Conservation (phyloP, 2,888 invertebrate genomes). For the Drosophila hamatofila region DNA sequence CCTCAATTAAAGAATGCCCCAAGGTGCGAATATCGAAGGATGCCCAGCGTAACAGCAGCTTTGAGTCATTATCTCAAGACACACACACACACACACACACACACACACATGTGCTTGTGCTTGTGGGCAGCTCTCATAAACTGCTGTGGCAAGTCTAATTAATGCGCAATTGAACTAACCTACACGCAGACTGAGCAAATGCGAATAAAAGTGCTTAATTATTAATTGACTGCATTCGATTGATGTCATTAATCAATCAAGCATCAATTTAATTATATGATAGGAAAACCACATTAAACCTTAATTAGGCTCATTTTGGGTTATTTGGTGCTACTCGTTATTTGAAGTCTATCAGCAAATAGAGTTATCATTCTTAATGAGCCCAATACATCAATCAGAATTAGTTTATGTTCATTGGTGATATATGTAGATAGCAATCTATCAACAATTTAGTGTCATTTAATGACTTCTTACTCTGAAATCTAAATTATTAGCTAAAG, state of each 20-base stretch:
- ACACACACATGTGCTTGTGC: background rate
- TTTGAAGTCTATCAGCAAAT: background rate
- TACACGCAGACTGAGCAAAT: conserved; percentile 30
- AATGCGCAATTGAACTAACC: conserved; percentile 48
- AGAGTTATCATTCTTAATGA: background rate
- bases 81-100: too few species aligned
- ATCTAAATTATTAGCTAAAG: too few species aligned
- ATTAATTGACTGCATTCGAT: conserved; percentile 16
- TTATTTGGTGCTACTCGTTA: background rate
- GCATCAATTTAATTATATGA: conserved; percentile 12
- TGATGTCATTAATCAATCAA: conserved; percentile 29
- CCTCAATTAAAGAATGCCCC: conserved; percentile 36
- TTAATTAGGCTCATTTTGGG: background rate
- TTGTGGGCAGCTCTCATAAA: conserved; percentile 48
- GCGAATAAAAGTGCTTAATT: conserved; percentile 26
- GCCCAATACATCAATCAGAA: background rate
- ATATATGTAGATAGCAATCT: background rate
- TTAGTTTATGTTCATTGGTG: background rate
- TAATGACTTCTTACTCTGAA: background rate
- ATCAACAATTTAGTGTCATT: background rate
- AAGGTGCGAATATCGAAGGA: conserved; percentile 16
- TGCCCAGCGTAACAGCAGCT: conserved; percentile 6
- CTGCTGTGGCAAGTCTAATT: conserved; percentile 48
- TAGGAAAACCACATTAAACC: background rate
- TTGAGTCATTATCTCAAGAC: background rate